Percentiles rank a stretch among this genome's conserved stretches.
Conservation (phyloP, 2,113 vertebrate genomes). For the Channa argus region DNA sequence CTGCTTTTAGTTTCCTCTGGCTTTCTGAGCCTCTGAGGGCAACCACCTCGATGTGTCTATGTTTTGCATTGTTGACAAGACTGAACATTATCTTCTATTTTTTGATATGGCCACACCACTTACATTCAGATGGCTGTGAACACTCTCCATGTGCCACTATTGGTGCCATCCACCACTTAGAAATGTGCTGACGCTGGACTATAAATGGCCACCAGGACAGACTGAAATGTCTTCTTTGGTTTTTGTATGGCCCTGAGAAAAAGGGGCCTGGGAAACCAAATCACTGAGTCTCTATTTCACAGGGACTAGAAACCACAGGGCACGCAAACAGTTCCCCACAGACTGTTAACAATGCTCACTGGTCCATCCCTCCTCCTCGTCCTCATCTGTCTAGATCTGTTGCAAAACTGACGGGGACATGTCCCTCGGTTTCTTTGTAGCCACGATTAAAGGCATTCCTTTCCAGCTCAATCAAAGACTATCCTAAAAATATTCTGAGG, state of each 20-base stretch:
- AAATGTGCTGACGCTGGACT: constrained; percentile 36
- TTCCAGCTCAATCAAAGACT: constrained; percentile 76
- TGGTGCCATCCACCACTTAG: constrained; percentile 60
- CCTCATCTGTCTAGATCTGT: constrained; percentile 73
- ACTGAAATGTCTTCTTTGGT: constrained; percentile 71
- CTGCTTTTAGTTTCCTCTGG: constrained; percentile 39
- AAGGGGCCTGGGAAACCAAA: constrained; percentile 76
- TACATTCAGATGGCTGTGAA: constrained; percentile 63
- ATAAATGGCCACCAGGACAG: constrained; percentile 61
- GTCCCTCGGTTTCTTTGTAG: constrained; percentile 78
- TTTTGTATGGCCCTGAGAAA: constrained; percentile 69
- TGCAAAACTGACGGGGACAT: constrained; percentile 72
- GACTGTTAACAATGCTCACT: constrained; percentile 81
- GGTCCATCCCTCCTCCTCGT: constrained; percentile 65
- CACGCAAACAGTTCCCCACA: constrained; percentile 78
- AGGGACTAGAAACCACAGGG: constrained; percentile 76
- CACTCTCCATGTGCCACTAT: constrained; percentile 55
- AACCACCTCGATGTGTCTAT: constrained; percentile 53
- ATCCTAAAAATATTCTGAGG: constrained; percentile 78
- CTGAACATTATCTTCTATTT: constrained; percentile 74
- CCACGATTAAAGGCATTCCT: constrained; percentile 83
- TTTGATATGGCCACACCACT: constrained; percentile 60
- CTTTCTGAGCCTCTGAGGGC: constrained; percentile 44
- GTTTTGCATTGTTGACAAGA: constrained; percentile 60
- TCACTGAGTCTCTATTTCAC: constrained; percentile 78